Base-by-base conservation (phyloP, 2,113 vertebrate species). In the Galeopterus variegatus region DNA sequence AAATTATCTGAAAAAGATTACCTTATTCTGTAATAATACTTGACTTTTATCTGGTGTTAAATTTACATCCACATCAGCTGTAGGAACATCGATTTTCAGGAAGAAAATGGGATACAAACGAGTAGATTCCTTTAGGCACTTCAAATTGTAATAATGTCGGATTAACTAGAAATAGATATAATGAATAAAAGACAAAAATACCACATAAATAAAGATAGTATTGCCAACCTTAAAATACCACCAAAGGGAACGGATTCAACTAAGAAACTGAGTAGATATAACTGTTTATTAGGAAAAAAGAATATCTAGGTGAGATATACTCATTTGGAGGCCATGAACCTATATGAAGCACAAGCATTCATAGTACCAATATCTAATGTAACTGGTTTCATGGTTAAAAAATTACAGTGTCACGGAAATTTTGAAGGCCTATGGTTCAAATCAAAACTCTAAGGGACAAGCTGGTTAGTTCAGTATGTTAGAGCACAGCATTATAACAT, bases 21-120 rank as follows among this genome's bases (percentile, higher is more conserved):
- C 99, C 99, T 99, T 99, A 98, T 99, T 98, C 36, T 99, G 99
- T 75, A 99, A 98, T 92, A 99, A 99, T 88, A 99, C 99, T 98
- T 99, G 99, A 58, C 98, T 99, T 99, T 99, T 99, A 98, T 99
- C 99, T 48, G 99, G 99, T 11, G 99, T 99, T 98, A 99, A 69
- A 96, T 99, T 99, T 69, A 99, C 99, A 89, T 99, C 99, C 90
- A 99, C 97, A 21, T 99, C 97, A 76, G 99, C 99, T 33, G 99
- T 97, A 52, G 99, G 98, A 85, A 99, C 98, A n/a, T 97, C 98
- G 95, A 99, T 98, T 97, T 98, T 99, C 93, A 99, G 97, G 98
- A 99, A 99, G 80, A 99, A 98, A 90, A 98, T 96, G 67, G 99
- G 99, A 94, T 99, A 99, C 1, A 99, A 99, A 79, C 98, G 98